Percentiles rank a stretch among this genome's conserved stretches.
phyloP scores from a whole-genome alignment of 2,797 vertebrate genomes.

The Silurus lanzhouensis region DNA sequence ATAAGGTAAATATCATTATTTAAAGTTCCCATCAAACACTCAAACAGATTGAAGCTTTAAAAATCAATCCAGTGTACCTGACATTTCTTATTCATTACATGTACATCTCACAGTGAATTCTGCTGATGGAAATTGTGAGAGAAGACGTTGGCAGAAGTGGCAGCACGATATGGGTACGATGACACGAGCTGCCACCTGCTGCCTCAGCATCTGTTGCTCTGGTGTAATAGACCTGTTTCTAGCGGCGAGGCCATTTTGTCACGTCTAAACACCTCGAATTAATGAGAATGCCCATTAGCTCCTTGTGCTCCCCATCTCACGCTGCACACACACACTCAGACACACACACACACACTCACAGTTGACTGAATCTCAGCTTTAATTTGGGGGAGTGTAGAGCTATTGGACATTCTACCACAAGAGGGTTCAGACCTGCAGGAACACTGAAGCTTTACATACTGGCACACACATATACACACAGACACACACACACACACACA shows the following conservation, averaged over 20 bases:
- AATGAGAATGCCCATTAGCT: slow-evolving; percentile 63
- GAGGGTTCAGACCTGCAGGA: slow-evolving; percentile 48
- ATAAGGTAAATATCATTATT: background rate
- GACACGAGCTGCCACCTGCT: slow-evolving; percentile 34
- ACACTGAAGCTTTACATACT: slow-evolving; percentile 76
- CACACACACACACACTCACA: slow-evolving; percentile 52
- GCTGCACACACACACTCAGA: slow-evolving; percentile 15
- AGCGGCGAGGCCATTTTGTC: slow-evolving; percentile 58
- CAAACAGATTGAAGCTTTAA: background rate
- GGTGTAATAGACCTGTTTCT: slow-evolving; percentile 50
- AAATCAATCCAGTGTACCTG: background rate
- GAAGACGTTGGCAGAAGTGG: slow-evolving; percentile 28
- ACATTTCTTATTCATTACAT: background rate
- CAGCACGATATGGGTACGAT: slow-evolving; percentile 59
- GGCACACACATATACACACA: slow-evolving; percentile 27
- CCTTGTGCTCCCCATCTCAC: slow-evolving; percentile 57
- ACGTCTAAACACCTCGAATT: slow-evolving; percentile 68
- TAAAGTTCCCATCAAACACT: background rate
- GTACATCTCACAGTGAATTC: background rate
- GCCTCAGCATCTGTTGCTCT: slow-evolving; percentile 58
- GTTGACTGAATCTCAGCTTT: slow-evolving; percentile 75
- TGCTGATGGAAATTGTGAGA: background rate
- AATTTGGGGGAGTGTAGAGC: slow-evolving; percentile 73
- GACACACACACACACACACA: background rate
- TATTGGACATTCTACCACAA: slow-evolving; percentile 65